A percentile compares a stretch with the other conserved stretches of the same genome.
These are phyloP conservation scores for Hyperoplus lanceolatus DNA, from an alignment of 2,797 vertebrate species.

Conservation along the genomic window DNA sequence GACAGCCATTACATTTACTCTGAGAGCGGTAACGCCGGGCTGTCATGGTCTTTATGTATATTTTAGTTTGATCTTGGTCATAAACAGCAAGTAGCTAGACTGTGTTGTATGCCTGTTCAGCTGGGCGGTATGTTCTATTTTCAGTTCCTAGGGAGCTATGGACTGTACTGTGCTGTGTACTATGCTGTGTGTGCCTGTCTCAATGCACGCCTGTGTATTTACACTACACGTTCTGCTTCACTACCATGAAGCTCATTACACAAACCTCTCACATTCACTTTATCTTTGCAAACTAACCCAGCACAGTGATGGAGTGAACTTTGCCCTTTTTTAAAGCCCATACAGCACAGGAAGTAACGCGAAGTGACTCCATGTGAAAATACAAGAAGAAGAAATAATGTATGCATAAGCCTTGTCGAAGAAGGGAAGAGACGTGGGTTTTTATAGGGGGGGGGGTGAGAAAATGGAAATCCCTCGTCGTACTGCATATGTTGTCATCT, in stretches of 20 bases:
- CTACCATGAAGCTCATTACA: slow-evolving; percentile 62
- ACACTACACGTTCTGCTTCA: slow-evolving; percentile 64
- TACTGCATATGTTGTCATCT: slow-evolving; percentile 53
- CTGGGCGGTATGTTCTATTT: slow-evolving; percentile 62
- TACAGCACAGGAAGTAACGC: slow-evolving; percentile 8
- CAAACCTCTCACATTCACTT: slow-evolving; percentile 49
- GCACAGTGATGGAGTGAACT: slow-evolving; percentile 46
- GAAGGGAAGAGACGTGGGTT: slow-evolving; percentile 11
- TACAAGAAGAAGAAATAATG: slow-evolving; percentile 1
- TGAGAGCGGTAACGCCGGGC: slow-evolving; percentile 2
- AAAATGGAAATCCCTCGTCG: slow-evolving; percentile 67
- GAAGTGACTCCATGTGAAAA: slow-evolving; percentile 28
- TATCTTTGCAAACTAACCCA: slow-evolving; percentile 63
- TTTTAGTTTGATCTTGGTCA: slow-evolving; percentile 60
- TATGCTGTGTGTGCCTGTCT: slow-evolving; percentile 32
- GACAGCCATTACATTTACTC: slow-evolving; percentile 36
- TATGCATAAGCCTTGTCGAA: slow-evolving; percentile 16
- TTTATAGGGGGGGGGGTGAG: slow-evolving; percentile 28
- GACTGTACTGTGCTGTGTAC: slow-evolving; percentile 25
- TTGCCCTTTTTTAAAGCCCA: slow-evolving; percentile 45
- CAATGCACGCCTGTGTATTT: slow-evolving; percentile 56
- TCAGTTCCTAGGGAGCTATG: slow-evolving; percentile 40
- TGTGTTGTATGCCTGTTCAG: slow-evolving; percentile 54
- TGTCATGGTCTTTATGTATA: slow-evolving; percentile 61
- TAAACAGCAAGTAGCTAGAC: slow-evolving; percentile 51